Conservation (phyloP, 23 tunicate species). For the Trididemnum nubilum region DNA sequence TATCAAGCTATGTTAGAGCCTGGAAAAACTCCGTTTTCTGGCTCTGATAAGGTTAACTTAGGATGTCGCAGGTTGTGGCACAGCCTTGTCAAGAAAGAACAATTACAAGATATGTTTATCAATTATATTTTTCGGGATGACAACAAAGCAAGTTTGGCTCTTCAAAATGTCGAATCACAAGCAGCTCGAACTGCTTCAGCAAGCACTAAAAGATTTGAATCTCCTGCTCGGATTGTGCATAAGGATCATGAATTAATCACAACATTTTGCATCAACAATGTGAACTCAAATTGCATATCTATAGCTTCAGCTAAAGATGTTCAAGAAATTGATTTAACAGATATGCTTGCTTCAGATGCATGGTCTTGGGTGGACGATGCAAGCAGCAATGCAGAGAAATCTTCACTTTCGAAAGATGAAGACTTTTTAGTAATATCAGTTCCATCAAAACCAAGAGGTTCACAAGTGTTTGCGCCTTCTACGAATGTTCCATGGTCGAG, state of each 20-base stretch:
- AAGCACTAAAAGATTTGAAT: not conserved
- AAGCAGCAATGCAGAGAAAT: slow-evolving; percentile 20
- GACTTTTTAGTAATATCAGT: slow-evolving; percentile 61
- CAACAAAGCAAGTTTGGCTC: not conserved
- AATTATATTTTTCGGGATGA: slow-evolving; percentile 62
- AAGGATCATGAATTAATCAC: slow-evolving; percentile 73
- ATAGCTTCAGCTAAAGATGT: slow-evolving; percentile 74
- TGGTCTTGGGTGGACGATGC: slow-evolving; percentile 88
- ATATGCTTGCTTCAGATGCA: slow-evolving; percentile 57
- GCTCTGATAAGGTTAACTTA: not conserved
- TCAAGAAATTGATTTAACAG: slow-evolving; percentile 66
- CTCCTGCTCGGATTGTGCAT: slow-evolving; percentile 62
- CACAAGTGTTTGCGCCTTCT: slow-evolving; percentile 22
- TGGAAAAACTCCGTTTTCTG: slow-evolving; percentile 71
- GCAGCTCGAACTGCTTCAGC: not conserved
- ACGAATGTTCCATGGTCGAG: slow-evolving; percentile 41
- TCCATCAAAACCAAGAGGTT: slow-evolving; percentile 4
- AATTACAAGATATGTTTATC: slow-evolving; percentile 65
- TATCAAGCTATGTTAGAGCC: slow-evolving; percentile 78
- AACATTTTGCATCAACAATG: slow-evolving; percentile 86
- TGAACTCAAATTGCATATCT: slow-evolving; percentile 79
- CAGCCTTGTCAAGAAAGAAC: slow-evolving; percentile 68
- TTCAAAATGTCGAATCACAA: not conserved
- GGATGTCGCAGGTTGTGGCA: slow-evolving; percentile 73
- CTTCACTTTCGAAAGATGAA: slow-evolving; percentile 46